phyloP scores from a whole-genome alignment of 2,888 invertebrate species.

The Lissonota sp. region DNA sequence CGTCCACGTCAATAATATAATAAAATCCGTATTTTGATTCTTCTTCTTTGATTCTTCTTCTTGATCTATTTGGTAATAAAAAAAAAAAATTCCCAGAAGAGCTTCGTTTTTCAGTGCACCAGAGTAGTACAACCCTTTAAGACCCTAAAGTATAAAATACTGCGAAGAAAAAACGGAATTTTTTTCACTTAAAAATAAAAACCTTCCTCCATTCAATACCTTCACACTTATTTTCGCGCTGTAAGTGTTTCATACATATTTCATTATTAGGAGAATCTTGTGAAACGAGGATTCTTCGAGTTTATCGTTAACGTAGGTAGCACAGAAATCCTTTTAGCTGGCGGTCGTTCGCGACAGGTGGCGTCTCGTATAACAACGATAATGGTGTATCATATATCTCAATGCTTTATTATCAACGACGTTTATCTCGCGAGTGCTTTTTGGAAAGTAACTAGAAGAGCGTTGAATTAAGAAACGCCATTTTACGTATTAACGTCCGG shows the following conservation, averaged over 20 bases:
- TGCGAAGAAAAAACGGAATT: too few relatives aligned
- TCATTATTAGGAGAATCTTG: background rate
- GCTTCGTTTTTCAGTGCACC: too few relatives aligned
- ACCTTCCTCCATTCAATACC: too few relatives aligned
- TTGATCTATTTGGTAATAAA: too few relatives aligned
- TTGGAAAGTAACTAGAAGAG: background rate
- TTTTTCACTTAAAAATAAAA: too few relatives aligned
- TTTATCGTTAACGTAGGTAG: background rate
- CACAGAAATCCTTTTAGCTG: background rate
- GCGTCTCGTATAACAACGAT: constrained; percentile 3
- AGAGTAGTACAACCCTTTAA: too few relatives aligned
- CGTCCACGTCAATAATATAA: too few relatives aligned
- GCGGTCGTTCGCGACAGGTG: background rate
- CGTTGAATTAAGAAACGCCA: background rate
- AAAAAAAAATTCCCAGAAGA: too few relatives aligned
- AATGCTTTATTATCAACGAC: too few relatives aligned
- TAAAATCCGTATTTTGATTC: too few relatives aligned
- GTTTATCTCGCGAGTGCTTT: background rate
- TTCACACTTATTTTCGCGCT: background rate
- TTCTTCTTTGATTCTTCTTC: too few relatives aligned
- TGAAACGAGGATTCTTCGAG: background rate
- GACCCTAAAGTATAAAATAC: too few relatives aligned
- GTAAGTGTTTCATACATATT: background rate
- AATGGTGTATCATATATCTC: background rate
- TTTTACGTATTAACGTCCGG: background rate